A percentile compares a stretch with the other conserved stretches of the same genome.
Evolutionary conservation across 2,113 vertebrate species (phyloP).

Genomic region (Grammomys surdaster): DNA sequence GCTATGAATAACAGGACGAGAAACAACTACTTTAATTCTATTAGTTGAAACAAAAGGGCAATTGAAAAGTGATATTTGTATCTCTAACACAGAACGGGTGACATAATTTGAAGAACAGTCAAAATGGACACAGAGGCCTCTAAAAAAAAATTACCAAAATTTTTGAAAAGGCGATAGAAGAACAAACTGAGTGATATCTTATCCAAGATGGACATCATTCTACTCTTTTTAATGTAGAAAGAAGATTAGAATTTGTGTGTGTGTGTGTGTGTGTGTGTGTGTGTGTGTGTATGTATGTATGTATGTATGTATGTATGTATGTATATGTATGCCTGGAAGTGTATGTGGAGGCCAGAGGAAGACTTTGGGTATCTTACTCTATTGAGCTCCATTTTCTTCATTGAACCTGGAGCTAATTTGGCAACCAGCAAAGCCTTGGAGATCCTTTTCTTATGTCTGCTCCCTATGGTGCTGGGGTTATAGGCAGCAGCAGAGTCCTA

Average conservation of each 20-base stretch:
- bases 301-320: too few species aligned
- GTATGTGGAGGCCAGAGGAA: neutral
- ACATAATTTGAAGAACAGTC: neutral
- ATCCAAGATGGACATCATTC: fast-evolving
- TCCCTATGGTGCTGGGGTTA: neutral
- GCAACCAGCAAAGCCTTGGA: neutral
- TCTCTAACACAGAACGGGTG: neutral
- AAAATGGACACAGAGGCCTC: neutral
- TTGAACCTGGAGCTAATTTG: neutral
- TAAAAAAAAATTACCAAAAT: constrained; percentile 36
- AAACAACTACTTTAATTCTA: neutral
- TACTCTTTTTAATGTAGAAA: neutral
- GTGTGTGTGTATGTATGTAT: too few species aligned
- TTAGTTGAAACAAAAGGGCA: neutral
- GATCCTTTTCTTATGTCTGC: neutral
- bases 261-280: neutral
- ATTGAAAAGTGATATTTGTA: neutral
- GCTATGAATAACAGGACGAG: neutral
- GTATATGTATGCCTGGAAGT: neutral
- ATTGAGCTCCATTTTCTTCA: neutral
- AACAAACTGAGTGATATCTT: neutral
- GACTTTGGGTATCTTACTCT: too few species aligned
- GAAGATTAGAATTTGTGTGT: neutral
- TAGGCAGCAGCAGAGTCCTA: neutral
- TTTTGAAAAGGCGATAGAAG: neutral